Base-by-base conservation (phyloP, 2,888 invertebrate species). In the Resseliella maxima region DNA sequence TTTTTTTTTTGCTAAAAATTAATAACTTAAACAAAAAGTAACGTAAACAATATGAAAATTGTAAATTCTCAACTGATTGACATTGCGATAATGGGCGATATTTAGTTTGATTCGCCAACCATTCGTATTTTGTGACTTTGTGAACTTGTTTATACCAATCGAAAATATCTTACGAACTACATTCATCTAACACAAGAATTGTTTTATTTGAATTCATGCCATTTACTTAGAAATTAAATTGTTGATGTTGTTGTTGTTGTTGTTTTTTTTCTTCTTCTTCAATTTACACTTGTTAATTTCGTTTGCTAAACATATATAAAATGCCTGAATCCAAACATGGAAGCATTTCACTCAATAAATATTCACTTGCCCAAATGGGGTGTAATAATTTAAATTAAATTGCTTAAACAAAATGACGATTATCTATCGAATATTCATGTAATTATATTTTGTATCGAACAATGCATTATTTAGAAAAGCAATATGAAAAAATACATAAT, bases 401-500 rank as follows among this genome's bases (percentile, higher is more conserved):
- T 50, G 18, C 46, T 15, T 50, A 50, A 3, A 59, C 12, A 15
- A 24, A 59, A 27, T 3, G 59, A 59, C 24, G 24, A 59, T 50
- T 24, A 72, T 72, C 72, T 72, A 72, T 72, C 72, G 35, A 72
- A 59, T 59, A 72, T 72, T 59, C 15, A 59, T 59, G 24, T 24
- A 5, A 35, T 27, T 31, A 12, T 31, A 12, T 15, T 72, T 72
- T 72, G 35, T 72, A 72, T 36, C 41, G 24, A 83, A 83, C 83
- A 38, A 83, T 24, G 38, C 83, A 12, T 83, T n/a, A 83, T 83
- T n/a, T n/a, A n/a, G 36, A 83, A 38, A 83, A 83, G 83, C 83
- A 83, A 36, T 83, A 83, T 83, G 83, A 83, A 83, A 72, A 72
- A 72, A 72, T 72, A 72, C 72, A 72, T 36, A 31, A 72, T 18